Percentiles rank a stretch among this genome's conserved stretches.
phyloP scores from a whole-genome alignment of 2,113 vertebrate species.

The Labeo rohita region DNA sequence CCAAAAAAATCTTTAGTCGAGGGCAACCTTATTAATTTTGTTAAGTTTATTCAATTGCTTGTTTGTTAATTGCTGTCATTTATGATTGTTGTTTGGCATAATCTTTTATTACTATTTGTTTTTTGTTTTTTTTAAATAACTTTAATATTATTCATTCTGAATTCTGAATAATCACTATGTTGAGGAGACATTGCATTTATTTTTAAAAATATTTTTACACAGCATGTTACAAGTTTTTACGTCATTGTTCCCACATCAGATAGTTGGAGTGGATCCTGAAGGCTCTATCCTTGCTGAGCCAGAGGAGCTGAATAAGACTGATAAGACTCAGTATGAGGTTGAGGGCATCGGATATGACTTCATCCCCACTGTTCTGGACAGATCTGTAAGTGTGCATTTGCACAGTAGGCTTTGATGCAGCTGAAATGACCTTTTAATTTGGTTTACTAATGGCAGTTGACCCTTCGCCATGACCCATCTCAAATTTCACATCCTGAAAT shows the following conservation, averaged over 20 bases:
- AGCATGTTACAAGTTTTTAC: neutral
- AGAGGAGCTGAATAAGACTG: constrained; percentile 85
- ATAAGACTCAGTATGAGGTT: constrained; percentile 90
- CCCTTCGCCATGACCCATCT: neutral
- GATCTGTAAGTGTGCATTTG: constrained; percentile 78
- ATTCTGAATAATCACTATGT: neutral
- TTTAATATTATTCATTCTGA: neutral
- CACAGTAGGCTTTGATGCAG: neutral
- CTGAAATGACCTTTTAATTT: neutral
- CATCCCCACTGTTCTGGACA: constrained; percentile 92
- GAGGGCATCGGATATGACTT: constrained; percentile 99
- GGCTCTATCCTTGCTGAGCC: constrained; percentile 93
- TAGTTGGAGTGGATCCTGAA: constrained; percentile 91
- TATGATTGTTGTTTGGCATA: neutral
- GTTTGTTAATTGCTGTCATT: neutral
- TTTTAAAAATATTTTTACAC: neutral
- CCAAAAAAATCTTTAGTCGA: too few species aligned
- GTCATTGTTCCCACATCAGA: constrained; percentile 71
- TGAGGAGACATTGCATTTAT: neutral
- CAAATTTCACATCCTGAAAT: neutral
- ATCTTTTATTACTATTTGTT: neutral
- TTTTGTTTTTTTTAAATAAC: too few species aligned
- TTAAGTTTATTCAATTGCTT: neutral
- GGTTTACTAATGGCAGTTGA: neutral
- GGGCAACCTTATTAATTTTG: too few species aligned